Base-by-base conservation (phyloP, 2,113 vertebrate genomes). In the Scomber japonicus region DNA sequence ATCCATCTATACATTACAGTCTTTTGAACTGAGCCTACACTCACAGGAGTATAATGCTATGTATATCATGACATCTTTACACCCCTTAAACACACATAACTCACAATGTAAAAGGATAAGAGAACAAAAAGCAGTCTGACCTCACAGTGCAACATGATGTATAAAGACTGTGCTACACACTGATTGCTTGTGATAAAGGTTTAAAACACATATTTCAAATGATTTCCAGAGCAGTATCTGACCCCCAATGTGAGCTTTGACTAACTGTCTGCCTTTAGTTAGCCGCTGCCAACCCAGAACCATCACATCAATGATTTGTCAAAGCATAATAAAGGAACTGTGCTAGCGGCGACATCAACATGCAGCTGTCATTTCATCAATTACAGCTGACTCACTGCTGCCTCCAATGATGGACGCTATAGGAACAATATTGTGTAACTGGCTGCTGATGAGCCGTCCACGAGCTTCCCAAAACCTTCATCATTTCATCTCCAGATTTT, bases 1-100 rank as follows among this genome's bases (percentile, higher is more conserved):
- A 93, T 92, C 85, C 65, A 77, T 74, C 71, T 71, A 74, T 67
- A 56, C 27, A 84, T 82, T 55, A 71, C 71, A 56, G 45, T 30
- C 70, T 56, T 17, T 69, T 76, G 83, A 80, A 83, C 72, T 67
- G 46, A 57, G 46, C 19, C 66, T 61, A 3, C 63, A 78, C 35
- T 19, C 27, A 75, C 69, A 51, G 60, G 74, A 67, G 56, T 27
- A 45, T 62, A 66, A 72, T 68, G 2, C 3, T 21, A 66, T 31
- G 51, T 50, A 65, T 62, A 45, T 30, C 50, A 57, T 65, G 51
- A 75, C 65, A 72, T 67, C 24, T 73, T 59, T 60, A 50, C 51
- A 45, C 1, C 60, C 10, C 19, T 15, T 5, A 0, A 65, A 84
- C 49, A 46, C 40, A 0, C 0, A n/a, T 57, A 21, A 3, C 31